Base-by-base conservation (phyloP, 2,113 vertebrate genomes). In the Syngnathoides biaculeatus region DNA sequence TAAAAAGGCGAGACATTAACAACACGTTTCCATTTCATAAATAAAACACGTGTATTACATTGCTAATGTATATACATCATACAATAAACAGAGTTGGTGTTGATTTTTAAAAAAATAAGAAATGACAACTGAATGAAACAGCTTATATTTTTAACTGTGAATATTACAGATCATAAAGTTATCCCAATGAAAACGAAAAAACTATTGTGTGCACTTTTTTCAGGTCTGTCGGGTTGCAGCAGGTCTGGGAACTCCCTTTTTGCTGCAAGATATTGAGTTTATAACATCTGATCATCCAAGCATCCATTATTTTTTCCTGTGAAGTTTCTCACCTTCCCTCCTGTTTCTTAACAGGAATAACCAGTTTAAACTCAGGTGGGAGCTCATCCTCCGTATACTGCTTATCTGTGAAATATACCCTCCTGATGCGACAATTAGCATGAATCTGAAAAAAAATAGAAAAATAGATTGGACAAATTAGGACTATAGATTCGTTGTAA, bases 351-450 rank as follows among this genome's bases (percentile, higher is more conserved):
- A 98, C 94, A 6, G 97, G 97, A 61, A 98, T 85, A 47, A 95
- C 98, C 0, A 99, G 93, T 87, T 98, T 99, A 85, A 98, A 99
- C 86, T 98, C 97, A 0, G 96, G 95, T 0, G 97, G 97, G 52
- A 99, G 93, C 78, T 99, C 96, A 5, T 98, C 95, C 80, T 98
- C 97, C 0, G 97, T 95, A 83, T 99, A 98, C 50, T 97, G 93
- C 57, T 96, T 90, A 88, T 99, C 97, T 5, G 96, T 98, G 91
- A 99, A 99, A 86, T 98, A 98, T 39, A 99, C 96, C 61, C 96
- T 92, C 50, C 97, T 90, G 74, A 99, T 98, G 13, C 95, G 94
- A 82, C 96, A 99, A 88, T 98, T 98, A 0, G 96, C 96, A 0
- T 99, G 97, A 85, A 99, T 98, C 97, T 99, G 81, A 61, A 58